Conservation (phyloP, 2,113 vertebrate species). For the Prionailurus viverrinus region DNA sequence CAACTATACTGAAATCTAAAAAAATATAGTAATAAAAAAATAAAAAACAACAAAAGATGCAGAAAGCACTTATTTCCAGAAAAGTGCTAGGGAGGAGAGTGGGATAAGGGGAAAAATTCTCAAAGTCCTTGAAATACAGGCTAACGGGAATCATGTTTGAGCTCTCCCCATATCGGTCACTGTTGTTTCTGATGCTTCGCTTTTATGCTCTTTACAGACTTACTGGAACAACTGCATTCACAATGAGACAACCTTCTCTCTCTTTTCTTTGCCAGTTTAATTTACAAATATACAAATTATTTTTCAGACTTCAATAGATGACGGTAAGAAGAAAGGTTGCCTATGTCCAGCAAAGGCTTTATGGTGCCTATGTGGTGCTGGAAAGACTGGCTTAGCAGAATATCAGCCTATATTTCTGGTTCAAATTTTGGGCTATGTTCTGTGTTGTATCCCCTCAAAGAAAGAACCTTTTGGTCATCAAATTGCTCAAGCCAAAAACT, state of each 20-base stretch:
- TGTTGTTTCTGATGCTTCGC: neutral
- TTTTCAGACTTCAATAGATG: neutral
- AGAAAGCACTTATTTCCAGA: neutral
- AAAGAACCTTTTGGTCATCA: neutral
- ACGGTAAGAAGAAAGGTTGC: neutral
- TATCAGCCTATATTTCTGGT: neutral
- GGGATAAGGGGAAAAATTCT: neutral
- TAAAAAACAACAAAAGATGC: neutral
- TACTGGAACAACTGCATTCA: neutral
- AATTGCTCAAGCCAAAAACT: neutral
- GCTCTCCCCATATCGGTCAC: neutral
- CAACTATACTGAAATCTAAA: neutral
- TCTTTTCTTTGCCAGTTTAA: neutral
- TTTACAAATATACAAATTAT: neutral
- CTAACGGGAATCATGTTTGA: neutral
- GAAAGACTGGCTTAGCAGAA: neutral
- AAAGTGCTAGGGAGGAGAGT: neutral
- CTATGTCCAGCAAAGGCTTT: neutral
- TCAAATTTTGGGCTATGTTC: neutral
- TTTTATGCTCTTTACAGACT: neutral
- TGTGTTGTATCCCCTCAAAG: neutral
- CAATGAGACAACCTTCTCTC: neutral
- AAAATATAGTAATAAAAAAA: neutral
- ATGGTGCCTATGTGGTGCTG: accelerated
- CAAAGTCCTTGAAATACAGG: neutral